Conservation (phyloP, 2,888 invertebrate genomes). For the Villa cingulata region DNA sequence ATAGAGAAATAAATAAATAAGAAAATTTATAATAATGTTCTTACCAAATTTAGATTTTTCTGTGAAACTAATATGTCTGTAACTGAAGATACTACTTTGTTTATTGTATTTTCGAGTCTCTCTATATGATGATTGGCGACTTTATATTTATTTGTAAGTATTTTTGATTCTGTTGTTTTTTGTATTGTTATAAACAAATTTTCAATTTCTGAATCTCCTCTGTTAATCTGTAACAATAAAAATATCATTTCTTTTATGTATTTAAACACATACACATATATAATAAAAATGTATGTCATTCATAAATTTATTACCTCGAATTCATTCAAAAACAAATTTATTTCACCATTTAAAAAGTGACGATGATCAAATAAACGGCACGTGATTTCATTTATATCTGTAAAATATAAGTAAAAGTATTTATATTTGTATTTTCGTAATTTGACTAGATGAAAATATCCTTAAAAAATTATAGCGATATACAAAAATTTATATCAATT, state of each 20-base stretch:
- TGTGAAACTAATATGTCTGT: slow-evolving; percentile 48
- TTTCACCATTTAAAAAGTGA: slow-evolving; percentile 74
- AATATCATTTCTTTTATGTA: too few relatives aligned
- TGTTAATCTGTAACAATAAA: too few relatives aligned
- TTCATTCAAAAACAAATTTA: slow-evolving; percentile 66
- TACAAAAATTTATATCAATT: too few relatives aligned
- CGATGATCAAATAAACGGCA: slow-evolving; percentile 75
- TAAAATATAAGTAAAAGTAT: slow-evolving; percentile 22
- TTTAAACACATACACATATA: slow-evolving; percentile 2
- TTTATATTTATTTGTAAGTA: slow-evolving; percentile 55
- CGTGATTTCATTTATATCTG: slow-evolving; percentile 74
- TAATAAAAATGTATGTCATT: too few relatives aligned
- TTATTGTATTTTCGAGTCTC: slow-evolving; percentile 48
- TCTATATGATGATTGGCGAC: slow-evolving; percentile 47
- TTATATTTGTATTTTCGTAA: too few relatives aligned
- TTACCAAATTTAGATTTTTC: slow-evolving; percentile 42
- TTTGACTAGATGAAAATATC: too few relatives aligned
- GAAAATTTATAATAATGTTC: slow-evolving; percentile 9
- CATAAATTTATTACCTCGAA: slow-evolving; percentile 53
- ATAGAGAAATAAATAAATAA: not conserved
- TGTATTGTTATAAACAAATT: slow-evolving; percentile 63
- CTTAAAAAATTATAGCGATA: too few relatives aligned
- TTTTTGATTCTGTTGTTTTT: slow-evolving; percentile 61
- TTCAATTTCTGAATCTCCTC: slow-evolving; percentile 67
- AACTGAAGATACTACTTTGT: slow-evolving; percentile 49